Percentiles rank a stretch among this genome's conserved stretches.
Evolutionary conservation across 1,140 invertebrate species (phyloP).

Genomic region (Cydia fagiglandana): DNA sequence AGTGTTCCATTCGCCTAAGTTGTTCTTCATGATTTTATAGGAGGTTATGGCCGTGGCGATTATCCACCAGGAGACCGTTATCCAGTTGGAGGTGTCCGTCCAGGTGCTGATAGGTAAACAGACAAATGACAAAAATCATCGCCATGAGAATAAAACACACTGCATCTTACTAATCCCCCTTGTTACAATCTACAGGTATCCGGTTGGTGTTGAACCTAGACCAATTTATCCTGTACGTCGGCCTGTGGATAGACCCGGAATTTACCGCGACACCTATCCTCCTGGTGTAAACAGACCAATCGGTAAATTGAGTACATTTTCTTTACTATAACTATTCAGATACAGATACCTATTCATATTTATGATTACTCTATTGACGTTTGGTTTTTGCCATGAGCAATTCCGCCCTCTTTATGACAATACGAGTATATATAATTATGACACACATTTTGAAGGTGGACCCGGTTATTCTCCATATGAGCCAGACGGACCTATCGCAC

Average conservation of each 20-base stretch:
- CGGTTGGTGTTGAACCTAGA: constrained; percentile 68
- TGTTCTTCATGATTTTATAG: constrained; percentile 38
- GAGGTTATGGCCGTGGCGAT: constrained; percentile 69
- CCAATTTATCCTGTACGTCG: constrained; percentile 62
- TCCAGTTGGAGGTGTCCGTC: constrained; percentile 58
- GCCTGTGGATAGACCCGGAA: constrained; percentile 64
- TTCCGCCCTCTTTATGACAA: no score
- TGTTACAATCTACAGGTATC: constrained; percentile 55
- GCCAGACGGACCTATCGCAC: constrained; percentile 56
- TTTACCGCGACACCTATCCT: constrained; percentile 66
- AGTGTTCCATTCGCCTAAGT: background rate
- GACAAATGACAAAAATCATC: background rate
- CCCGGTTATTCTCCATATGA: constrained; percentile 62
- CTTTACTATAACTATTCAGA: background rate
- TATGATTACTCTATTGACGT: no score
- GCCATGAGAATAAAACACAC: background rate
- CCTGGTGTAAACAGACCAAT: constrained; percentile 64
- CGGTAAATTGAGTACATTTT: constrained; percentile 43
- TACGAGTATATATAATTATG: no score
- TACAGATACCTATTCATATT: background rate
- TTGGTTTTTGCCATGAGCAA: no score
- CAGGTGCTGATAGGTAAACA: constrained; percentile 62
- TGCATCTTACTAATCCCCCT: background rate
- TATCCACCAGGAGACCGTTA: constrained; percentile 58
- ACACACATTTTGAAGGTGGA: constrained; percentile 43